Evolutionary conservation across 2,797 vertebrate genomes (phyloP).

Genomic region (Enteromius mattozi): DNA sequence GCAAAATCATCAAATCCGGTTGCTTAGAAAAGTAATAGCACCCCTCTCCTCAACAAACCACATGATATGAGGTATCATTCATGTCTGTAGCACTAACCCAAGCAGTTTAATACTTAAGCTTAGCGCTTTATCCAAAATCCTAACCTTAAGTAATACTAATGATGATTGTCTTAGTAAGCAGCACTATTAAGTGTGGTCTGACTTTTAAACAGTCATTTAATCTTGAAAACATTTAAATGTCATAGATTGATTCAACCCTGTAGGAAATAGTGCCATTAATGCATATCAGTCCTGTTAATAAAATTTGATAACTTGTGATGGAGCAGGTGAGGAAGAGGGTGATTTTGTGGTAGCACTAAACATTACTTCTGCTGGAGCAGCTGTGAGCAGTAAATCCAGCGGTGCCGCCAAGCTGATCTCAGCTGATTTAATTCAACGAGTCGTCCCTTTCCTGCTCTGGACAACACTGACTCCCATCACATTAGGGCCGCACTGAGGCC

Average conservation of each 20-base stretch:
- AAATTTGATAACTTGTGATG: slow-evolving; percentile 18
- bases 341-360: slow-evolving; percentile 24
- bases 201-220: not conserved
- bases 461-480: slow-evolving; percentile 29
- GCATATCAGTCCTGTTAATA: slow-evolving; percentile 20
- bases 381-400: slow-evolving; percentile 47
- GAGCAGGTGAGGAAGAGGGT: slow-evolving; percentile 32
- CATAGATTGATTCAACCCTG: slow-evolving; percentile 1
- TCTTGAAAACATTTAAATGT: not conserved
- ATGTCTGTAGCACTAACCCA: not conserved
- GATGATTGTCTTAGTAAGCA: not conserved
- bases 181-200: not conserved
- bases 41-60: not conserved
- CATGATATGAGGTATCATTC: slow-evolving; percentile 2
- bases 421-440: slow-evolving; percentile 43
- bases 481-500: slow-evolving; percentile 9
- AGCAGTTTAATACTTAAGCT: not conserved
- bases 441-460: slow-evolving; percentile 36
- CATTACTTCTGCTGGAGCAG: slow-evolving; percentile 24
- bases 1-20: not conserved
- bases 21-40: slow-evolving; percentile 8
- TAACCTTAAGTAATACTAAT: not conserved
- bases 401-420: slow-evolving; percentile 19
- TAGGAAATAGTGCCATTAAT: slow-evolving; percentile 2
- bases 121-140: not conserved